Evolutionary conservation across 2,888 invertebrate genomes (phyloP).

Genomic region (Meandrusa payeni): DNA sequence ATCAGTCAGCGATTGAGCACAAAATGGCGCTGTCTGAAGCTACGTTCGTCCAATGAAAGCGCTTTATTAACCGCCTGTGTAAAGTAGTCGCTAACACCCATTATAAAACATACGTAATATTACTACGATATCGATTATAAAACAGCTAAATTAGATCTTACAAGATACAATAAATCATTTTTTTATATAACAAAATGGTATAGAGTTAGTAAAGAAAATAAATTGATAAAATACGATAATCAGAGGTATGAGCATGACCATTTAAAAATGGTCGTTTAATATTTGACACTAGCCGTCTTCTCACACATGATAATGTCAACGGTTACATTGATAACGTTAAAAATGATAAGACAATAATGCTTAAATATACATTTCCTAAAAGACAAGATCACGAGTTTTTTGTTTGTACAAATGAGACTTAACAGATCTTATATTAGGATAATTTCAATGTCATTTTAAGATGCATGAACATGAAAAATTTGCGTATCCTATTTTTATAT

Average conservation of each 20-base stretch:
- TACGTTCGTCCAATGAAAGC: slow-evolving; percentile 54
- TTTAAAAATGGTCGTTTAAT: slow-evolving; percentile 8
- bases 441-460: no score
- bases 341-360: slow-evolving; percentile 5
- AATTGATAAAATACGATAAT: no score
- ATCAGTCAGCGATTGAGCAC: slow-evolving; percentile 67
- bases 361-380: slow-evolving; percentile 13
- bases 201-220: background rate
- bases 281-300: slow-evolving; percentile 15
- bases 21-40: slow-evolving; percentile 72
- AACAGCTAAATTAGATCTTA: no score
- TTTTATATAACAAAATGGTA: no score
- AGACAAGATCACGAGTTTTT: slow-evolving; percentile 23
- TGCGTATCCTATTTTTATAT: no score
- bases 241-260: no score
- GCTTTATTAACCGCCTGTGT: slow-evolving; percentile 64
- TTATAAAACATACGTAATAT: no score
- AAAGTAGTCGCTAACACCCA: slow-evolving; percentile 25
- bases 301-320: slow-evolving; percentile 13
- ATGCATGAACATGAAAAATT: no score
- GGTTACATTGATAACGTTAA: slow-evolving; percentile 18
- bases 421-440: no score
- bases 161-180: no score
- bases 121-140: no score
- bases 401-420: no score